Conservation (phyloP, 2,113 vertebrate genomes). For the Equus quagga region DNA sequence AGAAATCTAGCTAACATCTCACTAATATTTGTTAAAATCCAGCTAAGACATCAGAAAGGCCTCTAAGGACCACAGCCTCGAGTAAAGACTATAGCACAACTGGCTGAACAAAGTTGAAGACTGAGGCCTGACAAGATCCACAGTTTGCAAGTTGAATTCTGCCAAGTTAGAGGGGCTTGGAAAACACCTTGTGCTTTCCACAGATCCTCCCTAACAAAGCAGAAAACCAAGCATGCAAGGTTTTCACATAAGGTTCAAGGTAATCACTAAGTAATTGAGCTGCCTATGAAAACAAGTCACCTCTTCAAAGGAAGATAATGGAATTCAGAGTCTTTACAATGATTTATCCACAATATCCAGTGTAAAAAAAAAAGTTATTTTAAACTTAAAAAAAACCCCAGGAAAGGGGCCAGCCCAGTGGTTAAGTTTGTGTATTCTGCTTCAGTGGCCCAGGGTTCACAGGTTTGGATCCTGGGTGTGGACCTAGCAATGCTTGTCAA, state of each 20-base stretch:
- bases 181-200: not conserved
- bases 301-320: not conserved
- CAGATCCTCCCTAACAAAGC: not conserved
- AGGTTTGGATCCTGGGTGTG: too few species aligned
- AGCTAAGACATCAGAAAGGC: not conserved
- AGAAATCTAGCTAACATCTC: not conserved
- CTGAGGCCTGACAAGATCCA: not conserved
- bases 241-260: not conserved
- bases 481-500: too few species aligned
- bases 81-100: not conserved
- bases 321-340: not conserved
- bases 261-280: not conserved
- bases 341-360: not conserved
- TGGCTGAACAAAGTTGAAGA: not conserved
- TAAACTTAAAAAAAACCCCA: not conserved
- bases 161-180: not conserved
- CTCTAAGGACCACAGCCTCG: not conserved
- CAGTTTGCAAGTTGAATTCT: not conserved
- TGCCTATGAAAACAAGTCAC: not conserved
- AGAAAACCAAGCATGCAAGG: not conserved
- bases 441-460: too few species aligned
- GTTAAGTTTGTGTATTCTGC: too few species aligned
- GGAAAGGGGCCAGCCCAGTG: not conserved
- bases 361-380: not conserved
- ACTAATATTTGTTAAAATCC: not conserved